Base-by-base conservation (phyloP, 2,797 vertebrate genomes). In the Anisognathus igniventris region DNA sequence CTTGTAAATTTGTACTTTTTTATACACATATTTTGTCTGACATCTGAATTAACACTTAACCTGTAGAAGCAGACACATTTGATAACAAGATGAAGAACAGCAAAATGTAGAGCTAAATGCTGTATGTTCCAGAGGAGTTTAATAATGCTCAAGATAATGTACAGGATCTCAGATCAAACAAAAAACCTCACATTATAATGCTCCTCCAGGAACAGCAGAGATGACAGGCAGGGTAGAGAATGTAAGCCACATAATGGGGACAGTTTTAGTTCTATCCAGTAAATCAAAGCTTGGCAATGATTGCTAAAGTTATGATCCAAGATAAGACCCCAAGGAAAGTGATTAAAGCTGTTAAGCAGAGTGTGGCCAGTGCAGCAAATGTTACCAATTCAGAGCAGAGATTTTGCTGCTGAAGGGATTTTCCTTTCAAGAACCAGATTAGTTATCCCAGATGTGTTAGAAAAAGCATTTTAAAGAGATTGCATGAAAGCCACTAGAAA, bases 351-450 rank as follows among this genome's bases (percentile, higher is more conserved):
- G 33, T 84, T 86, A 81, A 81, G 22, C 7, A 44, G 24, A 68
- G 28, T 72, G 51, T 93, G 44, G 47, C 51, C 66, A 90, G 70
- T 66, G 60, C 44, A 86, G 57, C 4, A 86, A 58, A 72, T 88
- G 66, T 51, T 75, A 78, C 47, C 51, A 81, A 72, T 88, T 84
- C 58, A 84, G 35, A 86, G 50, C 2, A 19, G 62, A 86, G 66
- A 90, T 78, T 90, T 86, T 84, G 44, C 31, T 88, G 58, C 70
- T 2, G 3, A 53, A 90, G 56, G 71, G 71, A 93, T 90, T 91
- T 88, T 92, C 23, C 50, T 93, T 94, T 92, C 66, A 90, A 92
- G 62, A 95, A 74, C 17, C n/a, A 67, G 80, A 94, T 93, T 85
- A 95, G 44, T 51, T 88, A 67, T 91, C 77, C 84, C 51, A 77